These are phyloP conservation scores for Tinamus guttatus DNA, from an alignment of 2,113 vertebrate species.

Conservation along the genomic window DNA sequence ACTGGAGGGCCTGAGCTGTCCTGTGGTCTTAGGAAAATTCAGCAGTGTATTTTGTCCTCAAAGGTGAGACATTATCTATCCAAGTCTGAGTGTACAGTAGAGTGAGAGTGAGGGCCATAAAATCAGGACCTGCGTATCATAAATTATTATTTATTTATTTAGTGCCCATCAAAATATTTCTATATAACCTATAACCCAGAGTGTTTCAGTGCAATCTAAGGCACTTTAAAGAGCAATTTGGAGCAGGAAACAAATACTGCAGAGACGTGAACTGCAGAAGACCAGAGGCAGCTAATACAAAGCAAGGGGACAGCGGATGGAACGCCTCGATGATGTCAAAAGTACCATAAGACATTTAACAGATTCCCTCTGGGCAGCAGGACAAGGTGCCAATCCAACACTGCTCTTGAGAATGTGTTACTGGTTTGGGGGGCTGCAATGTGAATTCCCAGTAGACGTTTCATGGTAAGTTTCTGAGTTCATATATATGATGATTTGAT, in stretches of 20 bases:
- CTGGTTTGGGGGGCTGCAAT: not conserved
- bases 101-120: not conserved
- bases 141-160: not conserved
- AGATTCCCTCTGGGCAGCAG: not conserved
- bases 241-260: not conserved
- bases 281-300: not conserved
- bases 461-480: not conserved
- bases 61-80: not conserved
- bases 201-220: not conserved
- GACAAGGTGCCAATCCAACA: not conserved
- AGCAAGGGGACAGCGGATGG: not conserved
- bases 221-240: not conserved
- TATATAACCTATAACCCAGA: not conserved
- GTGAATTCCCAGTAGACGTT: not conserved
- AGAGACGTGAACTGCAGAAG: rapidly evolving
- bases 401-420: not conserved
- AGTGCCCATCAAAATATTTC: not conserved
- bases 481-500: slow-evolving; percentile 8
- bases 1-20: not conserved
- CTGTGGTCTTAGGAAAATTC: not conserved
- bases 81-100: not conserved
- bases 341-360: not conserved
- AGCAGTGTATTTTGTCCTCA: not conserved
- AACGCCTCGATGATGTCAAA: not conserved
- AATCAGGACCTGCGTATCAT: not conserved